Evolutionary conservation across 2,797 vertebrate genomes (phyloP).

Genomic region (Oreochromis mossambicus): DNA sequence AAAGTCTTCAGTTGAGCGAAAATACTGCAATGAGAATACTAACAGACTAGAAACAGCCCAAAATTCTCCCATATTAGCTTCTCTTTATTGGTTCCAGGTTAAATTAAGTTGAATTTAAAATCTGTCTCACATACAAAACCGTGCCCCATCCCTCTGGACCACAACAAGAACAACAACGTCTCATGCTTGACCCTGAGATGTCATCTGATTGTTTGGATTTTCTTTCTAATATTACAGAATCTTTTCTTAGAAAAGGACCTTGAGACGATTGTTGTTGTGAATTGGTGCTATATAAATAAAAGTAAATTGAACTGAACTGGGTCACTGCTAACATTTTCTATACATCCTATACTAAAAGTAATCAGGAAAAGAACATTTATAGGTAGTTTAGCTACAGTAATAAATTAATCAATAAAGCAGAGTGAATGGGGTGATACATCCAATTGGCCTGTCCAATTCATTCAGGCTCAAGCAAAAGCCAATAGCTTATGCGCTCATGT

Average conservation of each 20-base stretch:
- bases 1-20: neutral
- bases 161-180: neutral
- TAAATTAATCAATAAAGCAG: neutral
- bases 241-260: neutral
- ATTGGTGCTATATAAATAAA: neutral
- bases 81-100: neutral
- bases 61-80: neutral
- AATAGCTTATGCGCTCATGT: neutral
- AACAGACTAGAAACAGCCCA: neutral
- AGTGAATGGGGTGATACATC: rapidly evolving
- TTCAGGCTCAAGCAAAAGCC: neutral
- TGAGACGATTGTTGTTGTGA: rapidly evolving
- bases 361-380: neutral
- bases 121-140: neutral
- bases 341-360: neutral
- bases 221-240: neutral
- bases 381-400: neutral
- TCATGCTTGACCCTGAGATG: neutral
- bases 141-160: neutral
- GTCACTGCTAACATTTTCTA: neutral
- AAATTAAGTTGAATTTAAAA: neutral
- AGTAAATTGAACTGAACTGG: neutral
- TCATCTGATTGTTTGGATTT: neutral
- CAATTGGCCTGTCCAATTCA: neutral
- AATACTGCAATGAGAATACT: neutral